Base-by-base conservation (phyloP, 2,888 invertebrate genomes). In the Ophion ellenae region DNA sequence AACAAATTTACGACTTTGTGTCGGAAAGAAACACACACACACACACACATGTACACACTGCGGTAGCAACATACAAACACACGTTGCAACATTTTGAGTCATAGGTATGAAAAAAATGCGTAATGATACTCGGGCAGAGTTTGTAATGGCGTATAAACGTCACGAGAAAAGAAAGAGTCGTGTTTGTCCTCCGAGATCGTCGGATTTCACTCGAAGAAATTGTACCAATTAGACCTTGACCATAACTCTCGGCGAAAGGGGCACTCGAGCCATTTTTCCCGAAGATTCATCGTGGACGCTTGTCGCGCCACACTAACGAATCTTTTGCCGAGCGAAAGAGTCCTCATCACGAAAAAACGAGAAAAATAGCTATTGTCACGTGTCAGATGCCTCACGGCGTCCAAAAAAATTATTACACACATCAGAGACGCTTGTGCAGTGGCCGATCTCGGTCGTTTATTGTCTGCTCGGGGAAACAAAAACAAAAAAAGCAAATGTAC, bases 381-480 rank as follows among this genome's bases (percentile, higher is more conserved):
- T 32, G 32, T 32, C 32, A 32, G 32, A 32, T 4, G 32, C 4
- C 32, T 47, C 53, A 2, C 14, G 17, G 53, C 53, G 53, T 53
- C 17, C 1, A 53, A 14, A 53, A 73, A 73, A 76, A 85, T 84
- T 86, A 80, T 86, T 86, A 84, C 88, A 87, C 81, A 84, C 70
- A 67, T 74, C 69, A 61, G 61, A 53, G 61, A 81, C 67, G 69
- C 57, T 74, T 61, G 67, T 47, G 70, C 78, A 84, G 82, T 70
- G 82, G 77, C 66, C 80, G 76, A 82, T 74, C 78, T 86, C 81
- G 36, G 81, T 75, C 81, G 81, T 86, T 84, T 80, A 53, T 70
- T 32, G 81, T 85, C 81, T 69, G 70, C 76, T 53, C 14, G 61
- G 24, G 24, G 17, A 80, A 80, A 59, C 24, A 47, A 69, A 70